Conservation (phyloP, 2,797 vertebrate species). For the Crenuchus spilurus region DNA sequence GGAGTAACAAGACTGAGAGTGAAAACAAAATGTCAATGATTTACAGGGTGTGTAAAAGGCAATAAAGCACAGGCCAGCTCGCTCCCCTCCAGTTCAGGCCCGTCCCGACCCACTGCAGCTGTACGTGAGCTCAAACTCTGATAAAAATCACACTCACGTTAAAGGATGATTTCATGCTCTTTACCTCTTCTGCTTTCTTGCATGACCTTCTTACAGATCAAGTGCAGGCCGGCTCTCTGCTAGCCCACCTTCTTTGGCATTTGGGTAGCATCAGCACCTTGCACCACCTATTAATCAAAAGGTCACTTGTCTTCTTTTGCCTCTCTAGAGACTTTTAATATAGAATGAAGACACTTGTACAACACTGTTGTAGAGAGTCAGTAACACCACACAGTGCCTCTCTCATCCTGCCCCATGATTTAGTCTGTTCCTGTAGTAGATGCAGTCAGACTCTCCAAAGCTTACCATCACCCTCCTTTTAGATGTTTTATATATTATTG, state of each 20-base stretch:
- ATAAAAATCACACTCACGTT: slow-evolving; percentile 58
- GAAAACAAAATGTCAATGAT: slow-evolving; percentile 56
- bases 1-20: slow-evolving; percentile 41
- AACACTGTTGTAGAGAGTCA: no score
- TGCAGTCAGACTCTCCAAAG: no score
- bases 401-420: no score
- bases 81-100: slow-evolving; percentile 14
- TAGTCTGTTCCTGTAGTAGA: no score
- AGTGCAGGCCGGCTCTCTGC: slow-evolving; percentile 62
- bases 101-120: slow-evolving; percentile 56
- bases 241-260: slow-evolving; percentile 66
- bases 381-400: no score
- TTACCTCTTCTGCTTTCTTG: slow-evolving; percentile 62
- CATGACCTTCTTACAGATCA: slow-evolving; percentile 75
- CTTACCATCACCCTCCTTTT: no score
- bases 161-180: slow-evolving; percentile 63
- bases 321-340: slow-evolving; percentile 63
- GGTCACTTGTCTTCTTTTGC: slow-evolving; percentile 71
- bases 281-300: slow-evolving; percentile 66
- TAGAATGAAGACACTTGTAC: slow-evolving; percentile 63
- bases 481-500: no score
- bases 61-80: slow-evolving; percentile 64
- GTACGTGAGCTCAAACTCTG: slow-evolving; percentile 57
- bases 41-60: slow-evolving; percentile 58
- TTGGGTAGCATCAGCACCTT: slow-evolving; percentile 71